Percentiles rank a stretch among this genome's conserved stretches.
Conservation (phyloP, 2,113 vertebrate genomes). For the Dolichotis patagonum region DNA sequence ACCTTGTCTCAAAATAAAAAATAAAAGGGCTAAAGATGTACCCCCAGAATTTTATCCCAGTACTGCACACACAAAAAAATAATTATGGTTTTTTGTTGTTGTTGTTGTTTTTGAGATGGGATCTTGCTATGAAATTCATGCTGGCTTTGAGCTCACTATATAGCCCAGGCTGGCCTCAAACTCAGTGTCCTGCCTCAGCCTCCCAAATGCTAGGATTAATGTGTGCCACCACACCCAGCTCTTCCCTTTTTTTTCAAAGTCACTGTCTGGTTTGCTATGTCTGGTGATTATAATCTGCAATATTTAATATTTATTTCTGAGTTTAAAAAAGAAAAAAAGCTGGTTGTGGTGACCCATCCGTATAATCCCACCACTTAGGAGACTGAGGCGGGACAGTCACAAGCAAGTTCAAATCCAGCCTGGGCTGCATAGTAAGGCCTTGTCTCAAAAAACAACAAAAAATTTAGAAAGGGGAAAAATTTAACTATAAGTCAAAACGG, state of each 20-base stretch:
- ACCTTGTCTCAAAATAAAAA: background rate
- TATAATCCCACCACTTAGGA: background rate
- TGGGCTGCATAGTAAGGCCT: background rate
- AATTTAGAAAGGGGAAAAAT: background rate
- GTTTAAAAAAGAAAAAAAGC: background rate
- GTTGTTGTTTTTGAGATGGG: background rate
- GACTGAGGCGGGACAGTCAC: background rate
- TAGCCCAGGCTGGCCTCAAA: background rate
- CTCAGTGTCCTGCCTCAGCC: background rate
- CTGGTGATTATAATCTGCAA: background rate
- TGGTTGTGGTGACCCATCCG: background rate
- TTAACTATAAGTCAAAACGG: slow-evolving; percentile 3
- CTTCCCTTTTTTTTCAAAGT: background rate
- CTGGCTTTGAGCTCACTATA: background rate
- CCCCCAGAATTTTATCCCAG: background rate
- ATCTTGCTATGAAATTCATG: background rate
- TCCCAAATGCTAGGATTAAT: background rate
- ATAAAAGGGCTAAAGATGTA: background rate
- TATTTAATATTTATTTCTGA: slow-evolving; percentile 37
- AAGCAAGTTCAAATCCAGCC: background rate
- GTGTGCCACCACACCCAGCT: background rate
- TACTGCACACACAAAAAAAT: background rate
- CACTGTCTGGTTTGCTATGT: background rate
- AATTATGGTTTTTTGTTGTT: background rate
- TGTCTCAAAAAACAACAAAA: background rate